Percentiles rank a stretch among this genome's conserved stretches.
Evolutionary conservation across 2,888 invertebrate species (phyloP).

Genomic region (Microdon myrmicae): DNA sequence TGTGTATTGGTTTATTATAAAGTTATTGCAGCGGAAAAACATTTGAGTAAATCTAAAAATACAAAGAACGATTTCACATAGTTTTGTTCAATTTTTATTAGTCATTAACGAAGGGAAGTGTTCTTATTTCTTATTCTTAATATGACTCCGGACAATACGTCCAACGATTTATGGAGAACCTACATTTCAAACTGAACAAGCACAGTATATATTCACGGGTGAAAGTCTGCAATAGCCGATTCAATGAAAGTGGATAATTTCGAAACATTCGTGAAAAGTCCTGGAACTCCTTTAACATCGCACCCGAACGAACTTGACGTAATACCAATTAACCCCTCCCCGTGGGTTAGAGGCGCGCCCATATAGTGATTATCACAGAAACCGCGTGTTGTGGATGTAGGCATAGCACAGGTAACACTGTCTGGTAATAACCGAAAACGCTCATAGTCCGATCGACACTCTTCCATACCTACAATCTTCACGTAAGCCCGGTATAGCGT

Average conservation of each 20-base stretch:
- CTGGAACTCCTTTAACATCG: neutral
- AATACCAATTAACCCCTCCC: constrained; percentile 18
- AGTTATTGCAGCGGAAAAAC: too few species aligned
- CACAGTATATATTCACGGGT: too few species aligned
- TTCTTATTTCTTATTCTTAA: too few species aligned
- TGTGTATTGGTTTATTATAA: too few species aligned
- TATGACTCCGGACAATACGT: too few species aligned
- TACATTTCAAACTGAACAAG: too few species aligned
- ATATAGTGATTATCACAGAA: constrained; percentile 21
- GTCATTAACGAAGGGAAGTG: too few species aligned
- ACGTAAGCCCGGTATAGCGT: constrained; percentile 14
- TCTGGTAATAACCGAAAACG: constrained; percentile 20
- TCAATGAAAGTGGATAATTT: neutral
- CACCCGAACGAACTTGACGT: constrained; percentile 13
- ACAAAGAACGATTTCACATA: too few species aligned
- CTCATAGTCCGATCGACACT: constrained; percentile 16
- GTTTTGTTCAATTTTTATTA: too few species aligned
- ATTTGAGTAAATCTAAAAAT: too few species aligned
- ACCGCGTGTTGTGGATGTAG: constrained; percentile 15
- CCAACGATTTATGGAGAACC: too few species aligned
- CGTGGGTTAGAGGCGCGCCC: constrained; percentile 24
- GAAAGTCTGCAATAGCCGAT: neutral
- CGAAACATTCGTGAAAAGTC: constrained; percentile 17
- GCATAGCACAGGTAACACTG: constrained; percentile 20
- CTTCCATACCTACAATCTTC: constrained; percentile 19